Evolutionary conservation across 2,113 vertebrate species (phyloP).

Genomic region (Pangasianodon hypophthalmus): DNA sequence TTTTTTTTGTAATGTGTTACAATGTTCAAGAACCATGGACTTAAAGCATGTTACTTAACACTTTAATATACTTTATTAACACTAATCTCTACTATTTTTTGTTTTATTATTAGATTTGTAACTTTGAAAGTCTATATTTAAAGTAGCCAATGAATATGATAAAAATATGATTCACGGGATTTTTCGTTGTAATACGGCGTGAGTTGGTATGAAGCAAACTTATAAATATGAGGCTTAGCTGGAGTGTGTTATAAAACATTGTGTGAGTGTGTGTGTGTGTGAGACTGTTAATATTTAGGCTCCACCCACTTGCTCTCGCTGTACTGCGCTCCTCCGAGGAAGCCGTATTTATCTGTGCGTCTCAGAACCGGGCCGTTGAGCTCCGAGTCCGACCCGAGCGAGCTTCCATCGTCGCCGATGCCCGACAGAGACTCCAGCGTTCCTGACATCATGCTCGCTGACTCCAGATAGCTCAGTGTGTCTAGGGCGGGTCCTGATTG

Average conservation of each 20-base stretch:
- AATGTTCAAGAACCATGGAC: too few species aligned
- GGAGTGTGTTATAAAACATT: neutral
- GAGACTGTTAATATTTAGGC: neutral
- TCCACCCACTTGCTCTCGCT: conserved; percentile 78
- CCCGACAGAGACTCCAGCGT: conserved; percentile 85
- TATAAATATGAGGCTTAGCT: neutral
- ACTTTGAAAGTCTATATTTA: neutral
- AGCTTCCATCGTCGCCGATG: conserved; percentile 84
- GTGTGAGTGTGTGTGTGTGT: neutral
- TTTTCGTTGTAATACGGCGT: neutral
- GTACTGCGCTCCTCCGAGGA: conserved; percentile 86
- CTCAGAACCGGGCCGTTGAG: conserved; percentile 79
- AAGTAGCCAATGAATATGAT: neutral
- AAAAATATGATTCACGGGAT: neutral
- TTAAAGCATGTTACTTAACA: neutral
- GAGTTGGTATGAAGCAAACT: neutral
- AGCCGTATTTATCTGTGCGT: conserved; percentile 90
- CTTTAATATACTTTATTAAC: neutral
- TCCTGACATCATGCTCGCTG: conserved; percentile 88
- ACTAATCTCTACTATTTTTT: neutral
- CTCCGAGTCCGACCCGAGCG: conserved; percentile 87
- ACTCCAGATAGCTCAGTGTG: conserved; percentile 85
- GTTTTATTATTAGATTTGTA: neutral
- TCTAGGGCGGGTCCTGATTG: conserved; percentile 74
- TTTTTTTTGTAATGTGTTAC: too few species aligned